Conservation (phyloP, 2,797 vertebrate species). For the Bradypus variegatus region DNA sequence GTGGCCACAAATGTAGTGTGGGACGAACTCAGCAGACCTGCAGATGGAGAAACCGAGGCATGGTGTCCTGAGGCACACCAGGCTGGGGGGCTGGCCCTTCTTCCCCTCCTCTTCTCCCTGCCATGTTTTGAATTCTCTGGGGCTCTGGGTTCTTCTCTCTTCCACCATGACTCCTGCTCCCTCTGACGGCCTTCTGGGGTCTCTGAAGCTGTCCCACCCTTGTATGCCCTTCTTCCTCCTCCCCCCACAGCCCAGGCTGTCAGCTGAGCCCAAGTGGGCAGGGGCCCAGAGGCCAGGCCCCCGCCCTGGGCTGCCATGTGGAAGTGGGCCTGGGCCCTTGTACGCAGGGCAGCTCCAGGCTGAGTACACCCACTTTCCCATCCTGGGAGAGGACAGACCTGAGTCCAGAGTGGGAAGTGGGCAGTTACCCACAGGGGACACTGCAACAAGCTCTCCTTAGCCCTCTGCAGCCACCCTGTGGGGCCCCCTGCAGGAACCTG, state of each 20-base stretch:
- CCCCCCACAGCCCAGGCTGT: not conserved
- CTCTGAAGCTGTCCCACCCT: constrained; percentile 21
- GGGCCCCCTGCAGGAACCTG: not conserved
- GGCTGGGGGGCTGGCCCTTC: not conserved
- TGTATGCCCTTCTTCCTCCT: not conserved
- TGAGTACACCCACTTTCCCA: not conserved
- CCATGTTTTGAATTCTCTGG: too few species aligned
- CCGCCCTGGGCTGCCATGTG: not conserved
- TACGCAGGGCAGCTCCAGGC: not conserved
- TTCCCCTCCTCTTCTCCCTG: not conserved
- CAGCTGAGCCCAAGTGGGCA: not conserved
- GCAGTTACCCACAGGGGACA: not conserved
- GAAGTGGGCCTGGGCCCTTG: not conserved
- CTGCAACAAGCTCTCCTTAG: not conserved
- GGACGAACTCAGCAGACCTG: not conserved
- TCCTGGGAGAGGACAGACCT: not conserved
- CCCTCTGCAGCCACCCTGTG: not conserved
- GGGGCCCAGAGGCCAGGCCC: not conserved
- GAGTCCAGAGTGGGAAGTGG: not conserved
- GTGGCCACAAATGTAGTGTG: not conserved
- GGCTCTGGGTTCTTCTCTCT: not conserved
- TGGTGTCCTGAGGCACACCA: not conserved
- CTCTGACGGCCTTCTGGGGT: not conserved
- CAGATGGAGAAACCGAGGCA: not conserved
- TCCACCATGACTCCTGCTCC: not conserved